These are phyloP conservation scores for Acanthosepion esculentum DNA, from an alignment of 2,888 invertebrate species.

Conservation along the genomic window DNA sequence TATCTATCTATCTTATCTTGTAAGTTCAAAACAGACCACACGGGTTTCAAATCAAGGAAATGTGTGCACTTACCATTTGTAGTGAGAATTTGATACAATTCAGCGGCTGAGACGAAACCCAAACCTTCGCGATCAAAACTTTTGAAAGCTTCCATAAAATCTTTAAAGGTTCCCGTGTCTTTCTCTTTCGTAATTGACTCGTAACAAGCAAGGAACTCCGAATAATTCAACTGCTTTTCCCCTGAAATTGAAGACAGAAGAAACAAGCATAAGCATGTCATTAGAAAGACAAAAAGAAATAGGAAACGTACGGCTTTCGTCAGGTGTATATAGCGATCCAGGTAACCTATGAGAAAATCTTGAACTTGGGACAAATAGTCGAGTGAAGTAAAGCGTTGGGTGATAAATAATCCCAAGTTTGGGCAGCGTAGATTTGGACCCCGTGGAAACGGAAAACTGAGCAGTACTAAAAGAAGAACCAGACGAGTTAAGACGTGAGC, in stretches of 20 bases:
- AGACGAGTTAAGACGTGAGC: no score
- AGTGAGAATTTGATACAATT: slow-evolving; percentile 94
- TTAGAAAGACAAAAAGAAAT: background rate
- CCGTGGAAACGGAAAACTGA: no score
- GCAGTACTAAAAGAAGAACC: no score
- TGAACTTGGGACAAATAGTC: no score
- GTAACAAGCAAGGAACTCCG: slow-evolving; percentile 99
- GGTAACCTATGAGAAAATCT: no score
- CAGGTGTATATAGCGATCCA: no score
- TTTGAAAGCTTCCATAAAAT: slow-evolving; percentile 99
- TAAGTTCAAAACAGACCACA: background rate
- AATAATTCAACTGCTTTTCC: slow-evolving; percentile 93
- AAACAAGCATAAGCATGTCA: no score
- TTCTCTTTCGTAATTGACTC: slow-evolving; percentile 96
- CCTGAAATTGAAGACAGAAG: slow-evolving; percentile 70
- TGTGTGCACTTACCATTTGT: slow-evolving; percentile 84
- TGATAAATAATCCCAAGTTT: no score
- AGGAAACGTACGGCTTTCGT: background rate
- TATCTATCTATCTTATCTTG: no score
- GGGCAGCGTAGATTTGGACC: no score
- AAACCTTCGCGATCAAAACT: slow-evolving; percentile 98
- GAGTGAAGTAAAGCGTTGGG: no score
- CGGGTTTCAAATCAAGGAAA: no score
- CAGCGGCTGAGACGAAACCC: slow-evolving; percentile 95
- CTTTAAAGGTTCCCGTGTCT: slow-evolving; percentile 97